Conservation (phyloP, 2,888 invertebrate species). For the Euclidia mi region DNA sequence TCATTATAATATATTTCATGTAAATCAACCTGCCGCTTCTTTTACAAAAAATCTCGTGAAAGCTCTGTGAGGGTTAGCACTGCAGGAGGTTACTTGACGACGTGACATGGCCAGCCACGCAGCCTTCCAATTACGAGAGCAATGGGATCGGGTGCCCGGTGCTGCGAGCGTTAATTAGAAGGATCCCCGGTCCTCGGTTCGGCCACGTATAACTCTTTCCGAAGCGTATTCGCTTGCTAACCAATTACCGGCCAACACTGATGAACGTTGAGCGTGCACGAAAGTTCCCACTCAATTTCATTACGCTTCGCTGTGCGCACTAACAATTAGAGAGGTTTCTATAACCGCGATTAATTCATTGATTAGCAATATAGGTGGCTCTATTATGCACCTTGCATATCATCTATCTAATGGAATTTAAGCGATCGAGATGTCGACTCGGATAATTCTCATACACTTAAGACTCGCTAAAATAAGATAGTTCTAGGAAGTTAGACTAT, state of each 20-base stretch:
- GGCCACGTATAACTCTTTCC: constrained; percentile 67
- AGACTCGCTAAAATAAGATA: background rate
- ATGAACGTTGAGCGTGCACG: constrained; percentile 79
- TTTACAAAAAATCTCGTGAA: constrained; percentile 26
- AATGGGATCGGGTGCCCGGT: constrained; percentile 58
- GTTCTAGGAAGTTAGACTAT: background rate
- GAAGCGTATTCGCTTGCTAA: constrained; percentile 74
- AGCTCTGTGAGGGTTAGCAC: constrained; percentile 35
- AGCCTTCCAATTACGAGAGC: constrained; percentile 74
- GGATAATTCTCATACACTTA: background rate
- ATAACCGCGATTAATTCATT: constrained; percentile 69
- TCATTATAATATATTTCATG: background rate
- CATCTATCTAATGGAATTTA: constrained; percentile 18
- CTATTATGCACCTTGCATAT: constrained; percentile 30
- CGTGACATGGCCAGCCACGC: constrained; percentile 64
- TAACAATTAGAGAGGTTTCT: constrained; percentile 77
- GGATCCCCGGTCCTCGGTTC: constrained; percentile 72
- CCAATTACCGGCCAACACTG: constrained; percentile 82
- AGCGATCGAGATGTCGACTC: background rate
- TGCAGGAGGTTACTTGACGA: constrained; percentile 47
- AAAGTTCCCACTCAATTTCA: constrained; percentile 81
- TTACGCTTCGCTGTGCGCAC: constrained; percentile 76
- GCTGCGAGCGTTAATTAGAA: constrained; percentile 81
- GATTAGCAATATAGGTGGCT: constrained; percentile 58
- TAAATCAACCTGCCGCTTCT: constrained; percentile 22